Evolutionary conservation across 2,797 vertebrate species (phyloP).

Genomic region (Centropyge bicolor): DNA sequence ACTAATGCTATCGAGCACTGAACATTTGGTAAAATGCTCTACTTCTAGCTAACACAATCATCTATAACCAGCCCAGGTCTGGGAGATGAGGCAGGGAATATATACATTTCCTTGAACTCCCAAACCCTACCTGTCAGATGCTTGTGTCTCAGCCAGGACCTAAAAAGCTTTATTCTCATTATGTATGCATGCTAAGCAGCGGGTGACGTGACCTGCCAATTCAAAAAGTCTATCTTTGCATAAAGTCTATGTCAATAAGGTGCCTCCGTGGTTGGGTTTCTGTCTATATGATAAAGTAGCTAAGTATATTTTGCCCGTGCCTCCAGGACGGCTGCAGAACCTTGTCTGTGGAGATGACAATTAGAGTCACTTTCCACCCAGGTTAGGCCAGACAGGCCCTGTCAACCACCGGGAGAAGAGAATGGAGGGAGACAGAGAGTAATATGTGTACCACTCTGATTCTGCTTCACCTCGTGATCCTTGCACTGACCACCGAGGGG

Average conservation of each 20-base stretch:
- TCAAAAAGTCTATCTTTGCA: slow-evolving; percentile 87
- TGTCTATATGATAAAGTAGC: slow-evolving; percentile 89
- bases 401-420: slow-evolving; percentile 83
- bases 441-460: slow-evolving; percentile 86
- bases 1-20: slow-evolving; percentile 73
- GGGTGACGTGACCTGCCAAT: slow-evolving; percentile 86
- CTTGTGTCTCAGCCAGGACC: slow-evolving; percentile 80
- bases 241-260: slow-evolving; percentile 87
- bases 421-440: slow-evolving; percentile 86
- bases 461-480: slow-evolving; percentile 84
- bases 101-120: slow-evolving; percentile 78
- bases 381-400: slow-evolving; percentile 87
- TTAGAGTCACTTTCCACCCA: slow-evolving; percentile 90
- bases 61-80: slow-evolving; percentile 65
- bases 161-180: slow-evolving; percentile 82
- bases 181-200: slow-evolving; percentile 85
- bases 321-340: slow-evolving; percentile 85
- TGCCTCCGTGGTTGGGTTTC: slow-evolving; percentile 70
- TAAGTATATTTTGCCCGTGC: slow-evolving; percentile 86
- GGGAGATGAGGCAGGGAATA: slow-evolving; percentile 78
- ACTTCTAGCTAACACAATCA: slow-evolving; percentile 78
- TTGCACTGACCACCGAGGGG: slow-evolving; percentile 82
- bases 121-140: slow-evolving; percentile 84
- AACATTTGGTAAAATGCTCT: slow-evolving; percentile 80
- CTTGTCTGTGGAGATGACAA: slow-evolving; percentile 90